A percentile compares a stretch with the other conserved stretches of the same genome.
These are phyloP conservation scores for Geodia barretti DNA, from an alignment of 37 sponge, comb jelly and placozoan genomes.

Conservation along the genomic window DNA sequence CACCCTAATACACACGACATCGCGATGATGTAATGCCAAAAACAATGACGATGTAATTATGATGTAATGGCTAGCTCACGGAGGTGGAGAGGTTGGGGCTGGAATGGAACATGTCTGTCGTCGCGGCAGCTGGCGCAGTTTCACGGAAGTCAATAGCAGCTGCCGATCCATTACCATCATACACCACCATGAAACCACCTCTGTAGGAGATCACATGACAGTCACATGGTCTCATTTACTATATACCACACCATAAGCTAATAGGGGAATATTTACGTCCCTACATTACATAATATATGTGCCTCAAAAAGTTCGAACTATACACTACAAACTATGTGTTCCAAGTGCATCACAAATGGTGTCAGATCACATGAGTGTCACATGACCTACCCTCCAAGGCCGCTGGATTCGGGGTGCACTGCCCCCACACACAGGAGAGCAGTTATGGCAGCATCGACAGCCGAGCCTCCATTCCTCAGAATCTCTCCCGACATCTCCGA, in stretches of 20 bases:
- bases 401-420: conserved; percentile 59
- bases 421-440: conserved; percentile 79
- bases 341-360: no score
- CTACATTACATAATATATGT: no score
- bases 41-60: not conserved
- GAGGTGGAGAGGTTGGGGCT: conserved; percentile 16
- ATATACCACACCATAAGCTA: no score
- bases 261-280: no score
- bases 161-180: conserved; percentile 32
- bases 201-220: conserved; percentile 13
- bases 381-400: conserved; percentile 63
- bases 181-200: conserved; percentile 91
- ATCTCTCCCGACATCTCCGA: conserved; percentile 64
- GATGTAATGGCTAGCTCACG: conserved; percentile 29
- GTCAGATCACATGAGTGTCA: no score
- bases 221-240: not conserved
- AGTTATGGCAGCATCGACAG: conserved; percentile 92
- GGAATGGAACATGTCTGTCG: conserved; percentile 66
- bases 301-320: no score
- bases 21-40: no score
- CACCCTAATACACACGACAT: no score
- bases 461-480: conserved; percentile 68
- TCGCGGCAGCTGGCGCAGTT: conserved; percentile 73
- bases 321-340: no score
- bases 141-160: conserved; percentile 84